A percentile compares a stretch with the other conserved stretches of the same genome.
These are phyloP conservation scores for Chrysomela aeneicollis DNA, from an alignment of 2,888 invertebrate species.

Conservation along the genomic window DNA sequence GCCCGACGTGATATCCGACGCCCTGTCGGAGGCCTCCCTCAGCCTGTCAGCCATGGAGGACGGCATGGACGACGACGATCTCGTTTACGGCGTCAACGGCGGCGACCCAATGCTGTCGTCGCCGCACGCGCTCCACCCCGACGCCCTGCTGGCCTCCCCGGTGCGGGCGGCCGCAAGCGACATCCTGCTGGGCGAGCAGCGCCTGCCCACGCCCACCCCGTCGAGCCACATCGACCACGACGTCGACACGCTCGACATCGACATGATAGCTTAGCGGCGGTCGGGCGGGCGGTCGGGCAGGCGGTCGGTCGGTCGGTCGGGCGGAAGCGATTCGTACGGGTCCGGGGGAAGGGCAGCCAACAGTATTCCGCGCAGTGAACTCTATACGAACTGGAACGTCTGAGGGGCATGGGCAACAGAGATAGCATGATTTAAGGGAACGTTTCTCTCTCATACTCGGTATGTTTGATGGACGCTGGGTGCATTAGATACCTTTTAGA, in stretches of 20 bases:
- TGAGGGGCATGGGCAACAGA: no score
- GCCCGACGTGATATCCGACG: constrained; percentile 62
- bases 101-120: constrained; percentile 64
- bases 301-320: constrained; percentile 24
- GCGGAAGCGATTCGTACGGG: constrained; percentile 10
- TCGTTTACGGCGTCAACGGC: constrained; percentile 57
- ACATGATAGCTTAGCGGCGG: constrained; percentile 64
- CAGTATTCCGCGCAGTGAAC: no score
- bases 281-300: constrained; percentile 22
- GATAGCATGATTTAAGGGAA: no score
- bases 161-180: constrained; percentile 68
- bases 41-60: constrained; percentile 72
- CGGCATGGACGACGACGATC: constrained; percentile 63
- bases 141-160: constrained; percentile 69
- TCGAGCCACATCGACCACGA: constrained; percentile 61
- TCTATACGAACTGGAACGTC: no score
- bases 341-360: neutral
- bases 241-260: constrained; percentile 65
- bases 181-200: constrained; percentile 66
- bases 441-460: no score
- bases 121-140: constrained; percentile 66
- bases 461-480: no score
- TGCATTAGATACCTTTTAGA: no score
- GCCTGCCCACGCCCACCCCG: constrained; percentile 62
- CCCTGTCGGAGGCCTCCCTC: constrained; percentile 62